Evolutionary conservation across 2,888 invertebrate species (phyloP), one percentile per base, ranked within the genome.

Genomic region (Idaea aversata): DNA sequence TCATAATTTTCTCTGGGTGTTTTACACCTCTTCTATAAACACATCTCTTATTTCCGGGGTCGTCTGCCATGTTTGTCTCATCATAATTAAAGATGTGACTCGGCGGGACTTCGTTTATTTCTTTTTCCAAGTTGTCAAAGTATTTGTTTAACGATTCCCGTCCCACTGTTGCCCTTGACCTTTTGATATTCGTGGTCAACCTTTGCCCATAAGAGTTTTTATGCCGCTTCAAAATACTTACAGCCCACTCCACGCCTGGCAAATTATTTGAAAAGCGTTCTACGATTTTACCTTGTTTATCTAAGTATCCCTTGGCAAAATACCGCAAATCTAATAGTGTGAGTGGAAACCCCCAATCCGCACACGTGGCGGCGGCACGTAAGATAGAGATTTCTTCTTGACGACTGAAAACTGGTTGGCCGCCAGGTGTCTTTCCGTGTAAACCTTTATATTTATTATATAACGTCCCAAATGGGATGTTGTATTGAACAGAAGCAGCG

Each of bases 51-150:
- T 61, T 38, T 1, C 68, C 65, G 0, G 68, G 66, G 57, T 72
- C 65, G 13, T 70, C 70, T 0, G 61, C 15, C 4, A 71, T 38
- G 65, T 71, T 71, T 0, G 66, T 70, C 36, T 70, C 69, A 36
- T 70, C 69, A 16, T 72, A 72, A 35, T 70, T 71, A 72, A 60
- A 69, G 71, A 62, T 62, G 61, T 7, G 65, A 6, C 5, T n/a
- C 4, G 59, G 59, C n/a, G 61, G 47, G 5, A 67, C 59, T n/a
- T 25, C 65, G 47, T 62, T 15, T n/a, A 61, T 13, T 38, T 61
- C 16, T 10, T n/a, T 35, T 34, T 62, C 36, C 7, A 64, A 61
- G 6, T 58, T n/a, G 6, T 61, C 15, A 15, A 64, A 61, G 35
- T 58, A 63, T 59, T 61, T 61, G 5, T 38, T 61, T n/a, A 61